These are phyloP conservation scores for Chamaea fasciata DNA, from an alignment of 2,113 vertebrate genomes.

Conservation along the genomic window DNA sequence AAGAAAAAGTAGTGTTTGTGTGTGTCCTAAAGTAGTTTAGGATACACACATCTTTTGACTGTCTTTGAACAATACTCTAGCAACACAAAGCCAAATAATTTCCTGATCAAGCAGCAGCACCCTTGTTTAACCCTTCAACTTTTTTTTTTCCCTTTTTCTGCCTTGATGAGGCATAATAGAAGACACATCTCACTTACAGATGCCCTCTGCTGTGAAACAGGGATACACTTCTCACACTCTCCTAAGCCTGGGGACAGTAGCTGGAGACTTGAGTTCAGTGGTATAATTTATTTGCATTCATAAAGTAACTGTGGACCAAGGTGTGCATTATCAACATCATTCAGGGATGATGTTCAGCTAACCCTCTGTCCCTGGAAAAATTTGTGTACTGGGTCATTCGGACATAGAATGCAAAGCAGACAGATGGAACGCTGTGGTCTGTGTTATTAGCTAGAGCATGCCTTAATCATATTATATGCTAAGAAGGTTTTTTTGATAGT, in stretches of 20 bases:
- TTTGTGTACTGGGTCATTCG: background rate
- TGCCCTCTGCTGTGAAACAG: background rate
- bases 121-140: background rate
- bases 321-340: background rate
- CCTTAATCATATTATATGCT: background rate
- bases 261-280: background rate
- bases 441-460: background rate
- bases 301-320: background rate
- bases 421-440: background rate
- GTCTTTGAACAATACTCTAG: background rate
- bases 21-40: background rate
- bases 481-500: background rate
- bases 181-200: background rate
- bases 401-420: background rate
- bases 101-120: background rate
- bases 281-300: background rate
- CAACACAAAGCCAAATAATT: background rate
- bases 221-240: background rate
- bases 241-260: background rate
- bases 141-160: background rate
- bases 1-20: background rate
- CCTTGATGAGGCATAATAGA: background rate
- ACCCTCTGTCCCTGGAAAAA: background rate
- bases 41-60: background rate
- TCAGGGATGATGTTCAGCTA: background rate